Base-by-base conservation (phyloP, 2,113 vertebrate species). In the Ammospiza caudacuta region DNA sequence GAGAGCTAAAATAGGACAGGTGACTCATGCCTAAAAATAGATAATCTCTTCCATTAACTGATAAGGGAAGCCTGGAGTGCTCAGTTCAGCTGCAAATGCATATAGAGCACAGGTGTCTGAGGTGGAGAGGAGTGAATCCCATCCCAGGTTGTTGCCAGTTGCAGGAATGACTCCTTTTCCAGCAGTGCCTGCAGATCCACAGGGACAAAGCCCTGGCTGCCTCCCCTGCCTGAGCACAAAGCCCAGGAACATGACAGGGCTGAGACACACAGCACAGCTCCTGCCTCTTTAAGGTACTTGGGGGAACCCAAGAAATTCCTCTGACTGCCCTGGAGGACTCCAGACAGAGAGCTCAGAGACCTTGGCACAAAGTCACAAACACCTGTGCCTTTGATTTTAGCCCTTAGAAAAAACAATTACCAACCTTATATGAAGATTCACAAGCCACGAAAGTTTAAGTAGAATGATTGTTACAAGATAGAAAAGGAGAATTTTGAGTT, bases 1-100 rank as follows among this genome's bases (percentile, higher is more conserved):
- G 46, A 91, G 22, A 87, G n/a, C 80, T 91, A 78, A 87, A 89
- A 89, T 8, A 75, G 58, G 54, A 33, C 82, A 85, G 90, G 79
- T 76, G 82, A 92, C 12, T 85, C 90, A 87, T 49, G 22, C 41
- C 82, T 77, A 46, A 95, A 80, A 94, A 88, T 86, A 85, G 44
- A 62, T n/a, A 6, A 72, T 77, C 49, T 25, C 9, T 37, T 58
- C 88, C 75, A 62, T 25, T n/a, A 64, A 61, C 17, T 75, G 44
- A 80, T 33, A 27, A 43, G 35, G 68, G 47, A 78, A 84, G 64
- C 57, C 57, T 51, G 11, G 21, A 63, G 29, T 10, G 11, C 44
- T 33, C 54, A 44, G 62, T 39, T 67, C 78, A 64, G 81, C 73
- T 62, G 59, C 52, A 66, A 51, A 57, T 35, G 33, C 8, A 15